Base-by-base conservation (phyloP, 2,888 invertebrate genomes). In the Spodoptera picta region DNA sequence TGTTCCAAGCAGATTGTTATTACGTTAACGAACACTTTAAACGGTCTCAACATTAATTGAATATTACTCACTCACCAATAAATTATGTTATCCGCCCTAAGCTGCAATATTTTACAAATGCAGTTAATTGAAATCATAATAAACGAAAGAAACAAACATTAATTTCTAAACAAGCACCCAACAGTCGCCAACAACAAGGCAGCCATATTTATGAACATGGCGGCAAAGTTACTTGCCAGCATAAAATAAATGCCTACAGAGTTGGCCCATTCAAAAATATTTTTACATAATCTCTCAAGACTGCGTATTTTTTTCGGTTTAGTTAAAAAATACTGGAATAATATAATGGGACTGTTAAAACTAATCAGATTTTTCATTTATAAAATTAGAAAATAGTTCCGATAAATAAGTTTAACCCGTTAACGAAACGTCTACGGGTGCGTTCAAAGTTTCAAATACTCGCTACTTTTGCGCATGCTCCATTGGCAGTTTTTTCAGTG, bases 141-240 rank as follows among this genome's bases (percentile, higher is more conserved):
- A 87, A 83, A 87, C 68, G 65, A 88, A 87, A 84, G 89, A 90
- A 92, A 92, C 88, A 91, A 92, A 92, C 88, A 91, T 83, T 92
- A 90, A 89, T 87, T 87, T 79, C 84, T 83, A 92, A 92, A 93
- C 93, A 92, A 93, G 92, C 90, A 89, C 90, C 88, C 90, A 90
- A 90, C 92, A 92, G 87, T 93, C 91, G 87, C 93, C 90, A 94
- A 92, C 92, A 94, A 94, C 94, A 95, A 91, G 92, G 90, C 90
- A 91, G 93, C 94, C 94, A 94, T 94, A 85, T 93, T 92, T 84
- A 79, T 79, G 81, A 88, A 90, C 84, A 92, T 91, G 91, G 91
- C 90, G 88, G 78, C 73, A 67, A 44, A 42, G 42, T 69, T 63
- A 73, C 64, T 85, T 85, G 79, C 84, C 79, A 82, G 51, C 12